Evolutionary conservation across 2,888 invertebrate genomes (phyloP).

Genomic region (Troides oblongomaculatus): DNA sequence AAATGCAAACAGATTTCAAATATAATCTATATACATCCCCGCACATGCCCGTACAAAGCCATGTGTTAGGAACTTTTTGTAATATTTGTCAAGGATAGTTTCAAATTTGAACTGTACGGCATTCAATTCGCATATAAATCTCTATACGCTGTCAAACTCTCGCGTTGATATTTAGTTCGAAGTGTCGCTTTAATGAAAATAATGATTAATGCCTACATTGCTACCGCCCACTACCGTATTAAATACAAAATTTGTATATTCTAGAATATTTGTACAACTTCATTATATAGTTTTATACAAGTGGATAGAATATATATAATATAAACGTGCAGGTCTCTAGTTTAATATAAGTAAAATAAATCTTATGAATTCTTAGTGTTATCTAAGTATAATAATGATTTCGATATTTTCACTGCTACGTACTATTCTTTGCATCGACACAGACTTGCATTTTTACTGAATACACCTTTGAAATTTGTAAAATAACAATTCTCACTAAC

Average conservation of each 20-base stretch:
- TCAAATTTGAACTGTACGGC: slow-evolving; percentile 14
- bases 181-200: slow-evolving; percentile 26
- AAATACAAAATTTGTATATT: background rate
- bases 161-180: slow-evolving; percentile 15
- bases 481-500: slow-evolving; percentile 10
- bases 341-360: no score
- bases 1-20: background rate
- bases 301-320: no score
- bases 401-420: background rate
- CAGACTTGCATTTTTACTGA: background rate
- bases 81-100: slow-evolving; percentile 28
- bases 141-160: slow-evolving; percentile 28
- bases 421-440: background rate
- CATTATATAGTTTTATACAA: no score
- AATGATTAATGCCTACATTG: slow-evolving; percentile 18
- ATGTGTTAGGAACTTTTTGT: slow-evolving; percentile 19
- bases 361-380: background rate
- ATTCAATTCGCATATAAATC: slow-evolving; percentile 33
- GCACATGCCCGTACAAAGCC: background rate
- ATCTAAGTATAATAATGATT: background rate
- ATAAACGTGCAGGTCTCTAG: no score
- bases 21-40: background rate
- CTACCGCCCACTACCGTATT: background rate
- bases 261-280: no score
- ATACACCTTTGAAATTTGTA: slow-evolving; percentile 7